Base-by-base conservation (phyloP, 2,888 invertebrate genomes). In the Pristionchus japonicus region DNA sequence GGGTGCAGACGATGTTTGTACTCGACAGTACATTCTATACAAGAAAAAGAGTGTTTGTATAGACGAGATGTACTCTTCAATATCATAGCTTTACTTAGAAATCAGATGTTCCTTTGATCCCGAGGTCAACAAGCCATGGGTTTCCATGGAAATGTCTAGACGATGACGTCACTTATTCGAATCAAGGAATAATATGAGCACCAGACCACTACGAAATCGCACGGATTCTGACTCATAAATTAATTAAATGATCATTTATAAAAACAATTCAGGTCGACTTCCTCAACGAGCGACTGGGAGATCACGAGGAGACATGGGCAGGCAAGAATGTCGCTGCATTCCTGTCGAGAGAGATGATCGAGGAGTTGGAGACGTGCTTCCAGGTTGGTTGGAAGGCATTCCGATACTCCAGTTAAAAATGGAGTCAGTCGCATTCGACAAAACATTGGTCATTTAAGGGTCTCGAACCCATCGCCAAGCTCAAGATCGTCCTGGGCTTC, bases 291-390 rank as follows among this genome's bases (percentile, higher is more conserved):
- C 91, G 91, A 67, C 80, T 92, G 34, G 91, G 90, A 31, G 90
- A 91, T 43, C 47, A 88, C 43, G 74, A 87, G 57, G 91, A 91
- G 61, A 87, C 89, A 20, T 92, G 92, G 92, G 88, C 88, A 11
- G 90, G 92, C 7, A 86, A 90, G 23, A 80, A 88, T 23, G 89
- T 90, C 15, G 89, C 91, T 20, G 88, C 90, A 3, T 86, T 92
- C 43, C 87, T 93, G 52, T 90, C 91, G n/a, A 80, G 80, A 34
- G 91, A 91, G 31, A 91, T 93, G 89, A 52, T 93, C 34, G 89
- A 89, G 64, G 92, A 93, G 89, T 86, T 93, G 61, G 91, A 90
- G 86, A 90, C 90, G 3, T 93, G 93, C 85, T 93, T 92, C 70
- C 91, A 89, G 74, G 90, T 90, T 11, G 13, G 17, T 23, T 13